phyloP scores from a whole-genome alignment of 1,140 invertebrate genomes.

The Maniola jurtina region DNA sequence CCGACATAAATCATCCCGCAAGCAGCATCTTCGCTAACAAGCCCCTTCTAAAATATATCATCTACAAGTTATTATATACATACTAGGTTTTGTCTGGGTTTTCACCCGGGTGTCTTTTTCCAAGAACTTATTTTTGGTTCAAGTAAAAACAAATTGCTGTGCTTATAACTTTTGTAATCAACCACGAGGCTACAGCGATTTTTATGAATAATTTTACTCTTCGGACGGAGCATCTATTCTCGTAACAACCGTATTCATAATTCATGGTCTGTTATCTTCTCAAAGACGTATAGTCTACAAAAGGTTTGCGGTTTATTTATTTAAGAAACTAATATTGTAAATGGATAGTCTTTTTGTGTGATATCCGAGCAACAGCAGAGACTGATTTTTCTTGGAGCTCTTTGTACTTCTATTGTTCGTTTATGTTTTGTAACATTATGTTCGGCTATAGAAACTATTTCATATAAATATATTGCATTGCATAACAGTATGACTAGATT shows the following conservation, averaged over 20 bases:
- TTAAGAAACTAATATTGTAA: conserved; percentile 20
- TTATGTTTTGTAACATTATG: neutral
- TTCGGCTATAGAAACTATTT: neutral
- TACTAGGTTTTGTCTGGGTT: neutral
- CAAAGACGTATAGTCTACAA: neutral
- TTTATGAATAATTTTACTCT: neutral
- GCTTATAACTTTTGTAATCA: too few relatives aligned
- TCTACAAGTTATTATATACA: neutral
- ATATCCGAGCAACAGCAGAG: neutral
- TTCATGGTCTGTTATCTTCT: neutral
- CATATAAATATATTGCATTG: too few relatives aligned
- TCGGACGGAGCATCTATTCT: neutral
- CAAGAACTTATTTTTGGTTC: too few relatives aligned
- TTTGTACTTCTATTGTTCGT: conserved; percentile 1
- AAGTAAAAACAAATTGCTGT: neutral
- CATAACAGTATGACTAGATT: too few relatives aligned
- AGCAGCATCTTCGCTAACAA: conserved; percentile 15
- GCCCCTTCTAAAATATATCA: conserved; percentile 11
- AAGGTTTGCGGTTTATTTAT: neutral
- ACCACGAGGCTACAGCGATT: too few relatives aligned
- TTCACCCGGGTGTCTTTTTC: neutral
- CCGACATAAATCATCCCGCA: conserved; percentile 36
- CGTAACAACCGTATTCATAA: neutral
- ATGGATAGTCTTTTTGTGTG: conserved; percentile 16
- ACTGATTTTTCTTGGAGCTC: conserved; percentile 3